Base-by-base conservation (phyloP, 64 coral and sea anemone genomes). In the Montipora sp. region DNA sequence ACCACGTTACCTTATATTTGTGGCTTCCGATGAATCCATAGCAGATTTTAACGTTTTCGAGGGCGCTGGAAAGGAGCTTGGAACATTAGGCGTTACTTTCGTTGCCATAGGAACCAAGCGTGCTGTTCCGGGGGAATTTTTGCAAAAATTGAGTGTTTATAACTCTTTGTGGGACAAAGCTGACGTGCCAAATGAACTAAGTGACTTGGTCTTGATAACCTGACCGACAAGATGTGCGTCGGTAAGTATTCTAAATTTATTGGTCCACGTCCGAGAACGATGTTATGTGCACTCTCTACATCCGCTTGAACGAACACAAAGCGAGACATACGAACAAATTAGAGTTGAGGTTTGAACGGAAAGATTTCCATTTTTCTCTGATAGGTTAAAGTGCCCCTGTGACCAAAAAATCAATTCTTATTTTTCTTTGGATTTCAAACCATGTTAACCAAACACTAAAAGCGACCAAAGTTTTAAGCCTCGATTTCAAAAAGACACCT, bases 101-200 rank as follows among this genome's bases (percentile, higher is more conserved):
- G 80, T 94, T 72, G 95, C 92, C 18, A 90, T 97, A 72, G 95
- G 89, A 55, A 90, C 90, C n/a, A 97, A 59, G 24, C 48, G 68
- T 3, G 47, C 46, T 49, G 89, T 97, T 43, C 77, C 80, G 1
- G 23, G 59, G 7, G 15, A 44, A 1, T 91, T 94, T 48, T 80
- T 97, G 61, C 23, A 60, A 67, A 80, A 90, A 78, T 24, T 97
- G 14, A 89, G 89, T 59, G 75, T 83, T 1, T 84, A 91, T 36
- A 84, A 57, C 69, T 13, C 46, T 27, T 83, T 89, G n/a, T 73
- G 92, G 3, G 84, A 92, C 66, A 79, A 83, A n/a, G 89, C 83
- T 13, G 87, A 83, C 16, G 71, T 73, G 12, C 76, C 95, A 14
- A 86, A 69, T 6, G 57, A 89, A 73, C 66, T 94, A 14, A 53